These are phyloP conservation scores for Datnioides undecimradiatus DNA, from an alignment of 2,113 vertebrate genomes.

Conservation along the genomic window DNA sequence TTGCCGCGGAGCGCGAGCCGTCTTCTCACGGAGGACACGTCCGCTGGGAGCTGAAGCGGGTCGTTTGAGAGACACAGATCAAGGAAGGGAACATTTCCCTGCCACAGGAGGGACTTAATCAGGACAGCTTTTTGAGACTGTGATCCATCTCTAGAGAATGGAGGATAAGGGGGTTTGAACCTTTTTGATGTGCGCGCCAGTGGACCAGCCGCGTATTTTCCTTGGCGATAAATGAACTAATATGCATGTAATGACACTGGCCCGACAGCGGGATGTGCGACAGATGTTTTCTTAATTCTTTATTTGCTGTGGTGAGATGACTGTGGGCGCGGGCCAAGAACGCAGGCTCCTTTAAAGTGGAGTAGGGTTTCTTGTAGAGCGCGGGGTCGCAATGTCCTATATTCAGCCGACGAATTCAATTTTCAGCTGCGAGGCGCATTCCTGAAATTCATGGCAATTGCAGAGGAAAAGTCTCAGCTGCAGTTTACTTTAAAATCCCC, in stretches of 20 bases:
- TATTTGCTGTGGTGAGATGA: conserved; percentile 32
- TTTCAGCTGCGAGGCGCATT: neutral
- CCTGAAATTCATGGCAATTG: too few relatives aligned
- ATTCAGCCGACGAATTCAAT: neutral
- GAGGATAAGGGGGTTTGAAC: conserved; percentile 7
- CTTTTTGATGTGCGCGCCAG: conserved; percentile 69
- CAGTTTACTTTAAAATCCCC: neutral
- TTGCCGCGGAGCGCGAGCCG: neutral
- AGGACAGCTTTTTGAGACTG: conserved; percentile 39
- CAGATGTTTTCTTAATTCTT: conserved; percentile 55
- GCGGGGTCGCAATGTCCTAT: neutral
- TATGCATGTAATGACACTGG: conserved; percentile 48
- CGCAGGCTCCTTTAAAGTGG: neutral
- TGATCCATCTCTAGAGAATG: conserved; percentile 55
- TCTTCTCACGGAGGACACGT: conserved; percentile 40
- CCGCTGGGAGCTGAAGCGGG: conserved; percentile 40
- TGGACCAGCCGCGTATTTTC: conserved; percentile 24
- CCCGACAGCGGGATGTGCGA: conserved; percentile 20
- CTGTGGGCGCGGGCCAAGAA: neutral
- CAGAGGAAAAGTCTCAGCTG: neutral
- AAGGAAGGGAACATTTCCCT: conserved; percentile 51
- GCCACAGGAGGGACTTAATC: conserved; percentile 61
- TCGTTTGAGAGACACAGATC: conserved; percentile 53
- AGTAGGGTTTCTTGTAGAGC: neutral
- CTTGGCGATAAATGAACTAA: conserved; percentile 44